Conservation (phyloP, 2,888 invertebrate species). For the Polia nebulosa region DNA sequence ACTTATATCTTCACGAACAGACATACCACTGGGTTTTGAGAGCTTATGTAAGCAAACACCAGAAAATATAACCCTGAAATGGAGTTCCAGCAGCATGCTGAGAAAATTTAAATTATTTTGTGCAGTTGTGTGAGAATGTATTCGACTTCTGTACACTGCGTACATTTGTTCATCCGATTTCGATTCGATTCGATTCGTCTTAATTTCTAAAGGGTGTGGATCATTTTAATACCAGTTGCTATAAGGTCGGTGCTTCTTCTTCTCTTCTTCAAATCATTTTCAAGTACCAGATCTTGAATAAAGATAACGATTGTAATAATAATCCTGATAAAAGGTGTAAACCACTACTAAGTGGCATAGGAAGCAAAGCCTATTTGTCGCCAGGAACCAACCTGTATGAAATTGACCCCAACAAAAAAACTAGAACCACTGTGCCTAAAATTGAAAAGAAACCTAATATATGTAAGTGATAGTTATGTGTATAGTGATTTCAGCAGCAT, state of each 20-base stretch:
- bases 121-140: neutral
- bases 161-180: no score
- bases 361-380: slow-evolving; percentile 22
- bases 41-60: neutral
- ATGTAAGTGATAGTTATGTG: slow-evolving; percentile 8
- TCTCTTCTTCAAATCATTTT: no score
- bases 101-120: slow-evolving; percentile 12
- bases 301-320: neutral
- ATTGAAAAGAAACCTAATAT: neutral
- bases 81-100: neutral
- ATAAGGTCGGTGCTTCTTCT: neutral
- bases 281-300: slow-evolving; percentile 15
- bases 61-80: neutral
- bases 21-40: neutral
- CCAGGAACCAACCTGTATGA: slow-evolving; percentile 7
- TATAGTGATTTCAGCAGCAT: neutral
- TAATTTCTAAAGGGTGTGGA: neutral
- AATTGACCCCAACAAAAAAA: neutral
- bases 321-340: neutral
- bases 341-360: slow-evolving; percentile 17
- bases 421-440: neutral
- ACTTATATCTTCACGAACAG: neutral
- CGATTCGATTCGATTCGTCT: neutral
- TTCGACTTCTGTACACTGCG: neutral
- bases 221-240: neutral